phyloP scores from a whole-genome alignment of 1,140 invertebrate species.

The Dolichoris vasculosae region DNA sequence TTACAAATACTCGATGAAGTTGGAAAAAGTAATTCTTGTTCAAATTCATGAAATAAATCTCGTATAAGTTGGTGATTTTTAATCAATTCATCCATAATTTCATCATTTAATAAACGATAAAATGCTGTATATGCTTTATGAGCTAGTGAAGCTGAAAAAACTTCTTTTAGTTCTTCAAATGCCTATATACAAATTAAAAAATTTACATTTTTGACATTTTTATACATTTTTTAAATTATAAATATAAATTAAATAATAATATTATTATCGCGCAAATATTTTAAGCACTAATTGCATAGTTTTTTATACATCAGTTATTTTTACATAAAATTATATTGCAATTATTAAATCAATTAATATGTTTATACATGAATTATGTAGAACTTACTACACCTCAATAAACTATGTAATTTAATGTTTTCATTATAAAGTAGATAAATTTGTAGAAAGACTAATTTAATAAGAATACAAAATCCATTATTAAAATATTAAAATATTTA shows the following conservation, averaged over 20 bases:
- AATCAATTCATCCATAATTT: conserved; percentile 81
- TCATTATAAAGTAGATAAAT: too few species aligned
- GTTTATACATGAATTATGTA: too few species aligned
- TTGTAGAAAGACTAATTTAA: too few species aligned
- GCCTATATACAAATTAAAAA: conserved; percentile 71
- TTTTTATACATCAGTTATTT: too few species aligned
- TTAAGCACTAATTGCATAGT: too few species aligned
- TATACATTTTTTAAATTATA: background rate
- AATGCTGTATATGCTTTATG: conserved; percentile 88
- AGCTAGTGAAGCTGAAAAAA: conserved; percentile 89
- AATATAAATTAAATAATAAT: background rate
- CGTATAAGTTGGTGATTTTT: conserved; percentile 87
- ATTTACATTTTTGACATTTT: background rate
- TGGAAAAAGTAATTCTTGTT: conserved; percentile 69
- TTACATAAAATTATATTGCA: too few species aligned
- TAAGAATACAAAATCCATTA: too few species aligned
- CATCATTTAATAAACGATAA: conserved; percentile 83
- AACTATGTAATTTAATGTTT: too few species aligned
- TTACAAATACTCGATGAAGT: conserved; percentile 60
- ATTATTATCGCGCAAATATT: background rate
- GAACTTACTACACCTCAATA: too few species aligned
- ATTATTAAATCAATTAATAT: too few species aligned
- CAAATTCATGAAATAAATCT: conserved; percentile 83
- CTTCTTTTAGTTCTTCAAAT: conserved; percentile 84
- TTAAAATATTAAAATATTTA: too few species aligned